Evolutionary conservation across 2,888 invertebrate species (phyloP).

Genomic region (Trichacis sp.): DNA sequence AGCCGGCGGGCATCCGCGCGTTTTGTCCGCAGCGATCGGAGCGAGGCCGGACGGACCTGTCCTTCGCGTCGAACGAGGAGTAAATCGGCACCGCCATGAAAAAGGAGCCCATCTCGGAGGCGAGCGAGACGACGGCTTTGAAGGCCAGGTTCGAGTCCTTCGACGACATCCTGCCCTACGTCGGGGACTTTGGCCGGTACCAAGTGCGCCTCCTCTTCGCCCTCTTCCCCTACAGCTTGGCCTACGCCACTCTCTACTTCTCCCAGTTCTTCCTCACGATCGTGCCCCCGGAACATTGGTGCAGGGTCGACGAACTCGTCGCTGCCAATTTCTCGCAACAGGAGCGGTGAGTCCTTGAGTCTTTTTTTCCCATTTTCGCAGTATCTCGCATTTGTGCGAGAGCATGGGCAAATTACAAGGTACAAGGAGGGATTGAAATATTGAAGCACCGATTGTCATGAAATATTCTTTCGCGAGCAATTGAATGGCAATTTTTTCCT

Average conservation of each 20-base stretch:
- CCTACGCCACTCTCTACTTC: slow-evolving; percentile 70
- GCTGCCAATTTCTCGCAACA: slow-evolving; percentile 56
- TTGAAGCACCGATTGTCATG: too few relatives aligned
- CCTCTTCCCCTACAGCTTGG: slow-evolving; percentile 69
- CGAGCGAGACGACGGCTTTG: slow-evolving; percentile 53
- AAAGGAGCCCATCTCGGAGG: slow-evolving; percentile 44
- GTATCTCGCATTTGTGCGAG: too few relatives aligned
- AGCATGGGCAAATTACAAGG: too few relatives aligned
- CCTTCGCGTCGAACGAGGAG: too few relatives aligned
- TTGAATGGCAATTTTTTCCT: too few relatives aligned
- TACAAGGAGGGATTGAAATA: too few relatives aligned
- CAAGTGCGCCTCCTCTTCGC: slow-evolving; percentile 69
- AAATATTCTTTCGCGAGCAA: too few relatives aligned
- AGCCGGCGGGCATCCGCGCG: too few relatives aligned
- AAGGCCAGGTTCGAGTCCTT: slow-evolving; percentile 64
- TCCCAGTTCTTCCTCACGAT: slow-evolving; percentile 71
- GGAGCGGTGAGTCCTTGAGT: slow-evolving; percentile 60
- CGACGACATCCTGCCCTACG: slow-evolving; percentile 69
- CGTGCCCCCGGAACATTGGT: slow-evolving; percentile 70
- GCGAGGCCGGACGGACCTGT: too few relatives aligned
- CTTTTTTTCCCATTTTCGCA: neutral
- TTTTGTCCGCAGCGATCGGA: too few relatives aligned
- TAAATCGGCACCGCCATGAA: slow-evolving; percentile 34
- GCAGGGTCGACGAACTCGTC: slow-evolving; percentile 65
- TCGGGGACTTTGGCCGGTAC: slow-evolving; percentile 71